Evolutionary conservation across 1,140 invertebrate genomes (phyloP).

Genomic region (Branchinecta lynchi): DNA sequence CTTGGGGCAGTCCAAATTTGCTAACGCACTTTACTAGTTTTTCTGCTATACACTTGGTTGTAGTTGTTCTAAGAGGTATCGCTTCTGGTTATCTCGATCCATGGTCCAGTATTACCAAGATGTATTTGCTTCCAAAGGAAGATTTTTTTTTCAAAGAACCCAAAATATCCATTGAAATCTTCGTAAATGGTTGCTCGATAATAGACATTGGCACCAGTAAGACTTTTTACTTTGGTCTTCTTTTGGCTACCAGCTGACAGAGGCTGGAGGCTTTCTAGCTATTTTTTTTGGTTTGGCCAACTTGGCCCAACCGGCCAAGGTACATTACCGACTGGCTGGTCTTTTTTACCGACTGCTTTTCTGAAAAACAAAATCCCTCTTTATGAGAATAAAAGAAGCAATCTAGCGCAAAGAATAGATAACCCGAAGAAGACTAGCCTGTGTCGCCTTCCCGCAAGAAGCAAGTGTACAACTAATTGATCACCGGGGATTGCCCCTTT

Average conservation of each 20-base stretch:
- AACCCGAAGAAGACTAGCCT: not conserved
- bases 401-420: not conserved
- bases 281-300: too few relatives aligned
- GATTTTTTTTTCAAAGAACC: not conserved
- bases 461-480: not conserved
- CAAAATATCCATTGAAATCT: not conserved
- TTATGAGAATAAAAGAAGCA: not conserved
- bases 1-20: not conserved
- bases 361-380: not conserved
- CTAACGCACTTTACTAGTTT: not conserved
- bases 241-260: too few relatives aligned
- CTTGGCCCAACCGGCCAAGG: too few relatives aligned
- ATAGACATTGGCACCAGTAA: too few relatives aligned
- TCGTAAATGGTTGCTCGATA: not conserved
- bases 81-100: not conserved
- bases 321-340: not conserved
- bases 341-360: not conserved
- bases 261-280: too few relatives aligned
- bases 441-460: not conserved
- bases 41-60: not conserved
- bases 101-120: not conserved
- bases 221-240: too few relatives aligned
- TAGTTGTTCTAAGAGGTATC: not conserved
- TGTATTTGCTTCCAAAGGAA: not conserved
- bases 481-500: not conserved